Conservation (phyloP, 2,888 invertebrate genomes). For the Drosophila pseudotalamancana region DNA sequence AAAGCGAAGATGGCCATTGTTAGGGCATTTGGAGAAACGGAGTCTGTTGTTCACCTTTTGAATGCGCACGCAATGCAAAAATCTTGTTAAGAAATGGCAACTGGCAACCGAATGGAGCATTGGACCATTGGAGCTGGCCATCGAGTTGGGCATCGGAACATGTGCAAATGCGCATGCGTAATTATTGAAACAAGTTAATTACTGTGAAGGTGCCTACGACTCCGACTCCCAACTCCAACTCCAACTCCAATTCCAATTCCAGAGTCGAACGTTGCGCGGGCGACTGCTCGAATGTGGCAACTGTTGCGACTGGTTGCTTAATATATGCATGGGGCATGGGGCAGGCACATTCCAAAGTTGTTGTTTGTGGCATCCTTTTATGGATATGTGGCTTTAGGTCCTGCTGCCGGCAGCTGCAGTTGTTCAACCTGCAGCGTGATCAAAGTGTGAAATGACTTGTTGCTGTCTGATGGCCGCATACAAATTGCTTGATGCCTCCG, state of each 20-base stretch:
- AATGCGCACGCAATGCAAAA: slow-evolving; percentile 79
- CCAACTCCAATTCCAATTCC: slow-evolving; percentile 7
- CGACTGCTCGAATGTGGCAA: slow-evolving; percentile 28
- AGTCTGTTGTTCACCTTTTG: slow-evolving; percentile 37
- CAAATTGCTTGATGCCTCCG: slow-evolving; percentile 83
- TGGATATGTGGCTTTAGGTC: slow-evolving; percentile 45
- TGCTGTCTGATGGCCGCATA: slow-evolving; percentile 76
- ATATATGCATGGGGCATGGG: slow-evolving; percentile 71
- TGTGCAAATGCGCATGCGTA: slow-evolving; percentile 80
- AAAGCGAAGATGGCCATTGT: neutral
- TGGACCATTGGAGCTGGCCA: slow-evolving; percentile 15
- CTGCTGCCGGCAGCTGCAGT: slow-evolving; percentile 50
- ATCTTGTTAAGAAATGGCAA: slow-evolving; percentile 72
- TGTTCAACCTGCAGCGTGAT: slow-evolving; percentile 72
- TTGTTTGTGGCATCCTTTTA: slow-evolving; percentile 62
- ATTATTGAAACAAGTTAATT: slow-evolving; percentile 81
- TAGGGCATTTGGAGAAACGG: slow-evolving; percentile 43
- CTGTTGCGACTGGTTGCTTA: slow-evolving; percentile 46
- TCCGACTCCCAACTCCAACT: slow-evolving; percentile 28
- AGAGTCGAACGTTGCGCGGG: slow-evolving; percentile 39
- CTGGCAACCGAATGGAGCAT: slow-evolving; percentile 37
- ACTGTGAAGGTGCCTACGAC: slow-evolving; percentile 70
- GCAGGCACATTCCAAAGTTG: slow-evolving; percentile 59
- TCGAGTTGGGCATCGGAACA: slow-evolving; percentile 55
- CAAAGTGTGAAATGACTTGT: slow-evolving; percentile 83